phyloP scores from a whole-genome alignment of 2,888 invertebrate species.

The Pristionchus exspectatus region DNA sequence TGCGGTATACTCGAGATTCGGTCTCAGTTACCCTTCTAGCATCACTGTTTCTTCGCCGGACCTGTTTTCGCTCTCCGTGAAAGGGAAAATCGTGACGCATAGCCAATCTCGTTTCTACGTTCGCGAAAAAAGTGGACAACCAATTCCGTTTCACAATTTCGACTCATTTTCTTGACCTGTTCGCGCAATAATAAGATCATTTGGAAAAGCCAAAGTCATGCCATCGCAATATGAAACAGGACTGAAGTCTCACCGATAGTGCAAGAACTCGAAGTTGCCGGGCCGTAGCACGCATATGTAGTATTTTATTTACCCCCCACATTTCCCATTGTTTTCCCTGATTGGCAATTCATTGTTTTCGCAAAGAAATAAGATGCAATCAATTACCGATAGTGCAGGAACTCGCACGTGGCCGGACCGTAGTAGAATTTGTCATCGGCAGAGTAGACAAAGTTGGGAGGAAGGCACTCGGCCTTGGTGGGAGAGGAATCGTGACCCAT shows the following conservation, averaged over 20 bases:
- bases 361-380: neutral
- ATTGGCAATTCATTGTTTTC: no score
- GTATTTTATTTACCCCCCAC: neutral
- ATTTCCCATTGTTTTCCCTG: no score
- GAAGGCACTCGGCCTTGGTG: slow-evolving; percentile 54
- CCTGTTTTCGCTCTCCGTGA: neutral
- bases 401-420: slow-evolving; percentile 74
- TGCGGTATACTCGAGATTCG: neutral
- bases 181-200: no score
- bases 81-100: neutral
- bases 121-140: neutral
- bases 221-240: no score
- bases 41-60: neutral
- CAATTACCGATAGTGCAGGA: slow-evolving; percentile 73
- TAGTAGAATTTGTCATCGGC: slow-evolving; percentile 73
- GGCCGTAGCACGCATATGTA: neutral
- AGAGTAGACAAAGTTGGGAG: slow-evolving; percentile 70
- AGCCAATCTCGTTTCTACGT: neutral
- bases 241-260: neutral
- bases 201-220: no score
- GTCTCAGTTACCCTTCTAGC: neutral
- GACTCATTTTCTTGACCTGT: neutral
- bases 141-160: neutral
- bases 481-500: neutral
- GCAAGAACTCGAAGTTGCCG: neutral